Evolutionary conservation across 2,797 vertebrate genomes (phyloP).

Genomic region (Argentina silus): DNA sequence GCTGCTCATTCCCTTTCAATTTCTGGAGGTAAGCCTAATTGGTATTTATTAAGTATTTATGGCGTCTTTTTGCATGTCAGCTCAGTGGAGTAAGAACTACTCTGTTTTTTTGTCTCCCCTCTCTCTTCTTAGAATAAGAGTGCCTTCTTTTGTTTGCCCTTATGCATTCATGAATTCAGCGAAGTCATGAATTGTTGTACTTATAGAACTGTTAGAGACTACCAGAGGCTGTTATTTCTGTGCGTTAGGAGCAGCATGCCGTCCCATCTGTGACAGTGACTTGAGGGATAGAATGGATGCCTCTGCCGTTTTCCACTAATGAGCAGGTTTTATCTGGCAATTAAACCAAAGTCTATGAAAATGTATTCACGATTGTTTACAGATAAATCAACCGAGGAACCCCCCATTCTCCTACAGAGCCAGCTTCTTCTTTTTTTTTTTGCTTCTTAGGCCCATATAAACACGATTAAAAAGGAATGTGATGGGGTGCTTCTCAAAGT

Average conservation of each 20-base stretch:
- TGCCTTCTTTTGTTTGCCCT: slow-evolving; percentile 38
- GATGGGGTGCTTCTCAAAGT: background rate
- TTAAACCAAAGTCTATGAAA: slow-evolving; percentile 51
- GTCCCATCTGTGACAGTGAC: slow-evolving; percentile 49
- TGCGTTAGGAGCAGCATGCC: slow-evolving; percentile 42
- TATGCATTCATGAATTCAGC: slow-evolving; percentile 49
- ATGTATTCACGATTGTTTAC: slow-evolving; percentile 46
- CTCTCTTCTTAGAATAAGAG: slow-evolving; percentile 19
- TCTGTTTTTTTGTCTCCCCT: slow-evolving; percentile 19
- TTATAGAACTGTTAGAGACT: slow-evolving; percentile 42
- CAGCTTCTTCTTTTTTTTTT: background rate
- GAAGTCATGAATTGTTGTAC: slow-evolving; percentile 51
- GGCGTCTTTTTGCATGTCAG: slow-evolving; percentile 62
- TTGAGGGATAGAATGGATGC: slow-evolving; percentile 44
- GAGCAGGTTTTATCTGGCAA: slow-evolving; percentile 46
- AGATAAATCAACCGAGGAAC: slow-evolving; percentile 44
- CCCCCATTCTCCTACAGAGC: background rate
- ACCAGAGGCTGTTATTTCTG: slow-evolving; percentile 30
- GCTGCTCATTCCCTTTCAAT: slow-evolving; percentile 55
- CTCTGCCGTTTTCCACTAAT: slow-evolving; percentile 34
- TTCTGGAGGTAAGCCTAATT: slow-evolving; percentile 65
- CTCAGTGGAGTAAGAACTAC: slow-evolving; percentile 28
- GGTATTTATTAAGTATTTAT: slow-evolving; percentile 78
- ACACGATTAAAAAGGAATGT: background rate
- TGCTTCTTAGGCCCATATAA: background rate